Conservation (phyloP, 2,797 vertebrate species). For the Ibycter americanus region DNA sequence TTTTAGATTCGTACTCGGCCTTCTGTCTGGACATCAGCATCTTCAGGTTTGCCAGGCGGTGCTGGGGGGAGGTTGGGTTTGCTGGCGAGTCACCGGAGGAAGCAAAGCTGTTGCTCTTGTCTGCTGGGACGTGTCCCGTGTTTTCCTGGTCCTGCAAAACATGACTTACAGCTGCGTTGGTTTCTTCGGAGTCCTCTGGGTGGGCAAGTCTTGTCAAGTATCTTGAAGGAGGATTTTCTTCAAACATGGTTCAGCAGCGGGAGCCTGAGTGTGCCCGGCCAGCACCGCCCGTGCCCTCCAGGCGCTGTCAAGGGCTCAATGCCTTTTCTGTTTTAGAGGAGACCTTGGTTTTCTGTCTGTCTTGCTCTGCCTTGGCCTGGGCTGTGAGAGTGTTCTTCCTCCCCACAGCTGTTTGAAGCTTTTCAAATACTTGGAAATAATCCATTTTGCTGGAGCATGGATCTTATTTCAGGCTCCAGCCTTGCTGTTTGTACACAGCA, state of each 20-base stretch:
- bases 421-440: constrained; percentile 21
- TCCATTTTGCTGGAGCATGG: constrained; percentile 30
- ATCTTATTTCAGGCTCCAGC: constrained; percentile 1
- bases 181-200: not conserved
- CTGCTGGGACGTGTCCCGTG: not conserved
- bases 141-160: not conserved
- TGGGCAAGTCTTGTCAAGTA: not conserved
- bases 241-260: not conserved
- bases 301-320: accelerated
- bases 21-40: not conserved
- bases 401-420: constrained; percentile 9
- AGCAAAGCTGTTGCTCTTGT: not conserved
- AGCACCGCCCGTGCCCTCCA: not conserved
- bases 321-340: not conserved
- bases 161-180: not conserved
- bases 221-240: not conserved
- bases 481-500: not conserved
- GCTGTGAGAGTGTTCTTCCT: not conserved
- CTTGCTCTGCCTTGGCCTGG: not conserved
- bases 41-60: not conserved
- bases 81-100: not conserved
- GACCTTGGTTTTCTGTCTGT: not conserved
- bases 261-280: not conserved
- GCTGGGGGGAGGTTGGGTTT: not conserved
- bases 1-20: not conserved